Percentiles rank a stretch among this genome's conserved stretches.
These are phyloP conservation scores for Sciaenops ocellatus DNA, from an alignment of 2,797 vertebrate genomes.

Conservation along the genomic window DNA sequence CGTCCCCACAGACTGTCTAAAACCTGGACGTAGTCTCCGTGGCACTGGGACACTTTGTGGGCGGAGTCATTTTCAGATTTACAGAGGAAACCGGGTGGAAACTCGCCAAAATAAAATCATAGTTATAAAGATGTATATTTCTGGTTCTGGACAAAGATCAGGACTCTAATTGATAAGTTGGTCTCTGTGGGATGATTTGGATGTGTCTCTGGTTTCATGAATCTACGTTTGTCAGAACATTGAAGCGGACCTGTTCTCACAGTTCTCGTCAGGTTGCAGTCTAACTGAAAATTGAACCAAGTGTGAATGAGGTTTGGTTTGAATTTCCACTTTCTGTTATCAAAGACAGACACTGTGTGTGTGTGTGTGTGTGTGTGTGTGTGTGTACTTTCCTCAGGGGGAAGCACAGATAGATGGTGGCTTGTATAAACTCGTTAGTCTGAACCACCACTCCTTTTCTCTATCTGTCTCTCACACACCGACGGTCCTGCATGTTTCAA, in stretches of 20 bases:
- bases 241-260: background rate
- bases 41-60: too few relatives aligned
- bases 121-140: too few relatives aligned
- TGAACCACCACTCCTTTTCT: conserved; percentile 6
- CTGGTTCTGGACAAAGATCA: too few relatives aligned
- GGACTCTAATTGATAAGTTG: too few relatives aligned
- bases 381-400: background rate
- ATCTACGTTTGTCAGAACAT: too few relatives aligned
- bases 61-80: too few relatives aligned
- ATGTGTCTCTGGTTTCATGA: too few relatives aligned
- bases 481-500: background rate
- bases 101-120: too few relatives aligned
- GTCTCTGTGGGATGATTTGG: too few relatives aligned
- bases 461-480: background rate
- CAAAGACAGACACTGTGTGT: background rate
- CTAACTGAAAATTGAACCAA: background rate
- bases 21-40: too few relatives aligned
- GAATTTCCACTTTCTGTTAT: conserved; percentile 7
- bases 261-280: background rate
- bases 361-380: background rate
- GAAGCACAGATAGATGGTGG: background rate
- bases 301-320: background rate
- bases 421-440: conserved; percentile 15
- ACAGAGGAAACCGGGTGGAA: too few relatives aligned
- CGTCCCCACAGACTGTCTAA: too few relatives aligned